Conservation (phyloP, 2,888 invertebrate species). For the Argyresthia albistria region DNA sequence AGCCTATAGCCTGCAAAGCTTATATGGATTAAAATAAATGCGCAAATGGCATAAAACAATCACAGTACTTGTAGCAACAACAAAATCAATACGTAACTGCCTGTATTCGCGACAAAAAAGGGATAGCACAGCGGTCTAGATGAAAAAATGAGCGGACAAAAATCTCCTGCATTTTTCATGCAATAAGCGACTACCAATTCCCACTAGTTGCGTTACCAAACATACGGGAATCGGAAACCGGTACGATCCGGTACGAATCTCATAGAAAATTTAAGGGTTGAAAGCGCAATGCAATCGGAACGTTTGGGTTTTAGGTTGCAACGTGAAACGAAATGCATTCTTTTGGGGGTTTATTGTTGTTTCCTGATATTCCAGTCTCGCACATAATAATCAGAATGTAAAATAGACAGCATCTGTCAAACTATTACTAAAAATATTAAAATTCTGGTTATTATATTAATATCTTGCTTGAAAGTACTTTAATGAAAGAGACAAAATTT, state of each 20-base stretch:
- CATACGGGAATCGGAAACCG: conserved; percentile 33
- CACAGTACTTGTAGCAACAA: background rate
- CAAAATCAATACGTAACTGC: conserved; percentile 13
- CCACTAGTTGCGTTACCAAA: conserved; percentile 49
- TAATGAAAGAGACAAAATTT: too few species aligned
- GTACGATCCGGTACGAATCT: conserved; percentile 19
- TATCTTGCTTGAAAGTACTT: too few species aligned
- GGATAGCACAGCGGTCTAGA: conserved; percentile 40
- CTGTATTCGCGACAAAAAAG: conserved; percentile 35
- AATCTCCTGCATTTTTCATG: conserved; percentile 62
- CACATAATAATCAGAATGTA: too few species aligned
- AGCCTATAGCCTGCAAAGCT: too few species aligned
- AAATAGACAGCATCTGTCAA: conserved; percentile 20
- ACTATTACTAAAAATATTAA: too few species aligned
- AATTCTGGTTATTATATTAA: too few species aligned
- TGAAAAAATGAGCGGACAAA: conserved; percentile 54
- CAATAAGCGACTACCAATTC: conserved; percentile 57
- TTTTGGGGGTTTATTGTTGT: conserved; percentile 10
- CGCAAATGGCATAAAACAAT: too few species aligned
- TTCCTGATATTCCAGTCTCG: too few species aligned
- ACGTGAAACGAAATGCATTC: conserved; percentile 33
- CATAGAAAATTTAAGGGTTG: conserved; percentile 57
- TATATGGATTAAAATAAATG: too few species aligned
- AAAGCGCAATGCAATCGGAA: conserved; percentile 60
- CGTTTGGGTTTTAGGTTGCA: conserved; percentile 40